Conservation (phyloP, 2,888 invertebrate genomes). For the Caenorhabditis drosophilae region DNA sequence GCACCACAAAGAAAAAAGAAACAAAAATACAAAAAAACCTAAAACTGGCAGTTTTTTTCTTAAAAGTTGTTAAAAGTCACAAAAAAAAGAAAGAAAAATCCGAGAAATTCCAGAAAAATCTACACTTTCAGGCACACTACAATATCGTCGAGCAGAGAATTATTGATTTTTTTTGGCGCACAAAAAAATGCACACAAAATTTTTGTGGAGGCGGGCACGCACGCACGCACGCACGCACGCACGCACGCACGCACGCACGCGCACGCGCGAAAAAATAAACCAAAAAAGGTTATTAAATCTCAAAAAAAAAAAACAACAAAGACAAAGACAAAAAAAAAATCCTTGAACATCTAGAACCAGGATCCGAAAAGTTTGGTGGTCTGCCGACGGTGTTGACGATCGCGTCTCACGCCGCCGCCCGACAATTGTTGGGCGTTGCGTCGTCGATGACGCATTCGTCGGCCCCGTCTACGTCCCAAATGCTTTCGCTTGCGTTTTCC, state of each 20-base stretch:
- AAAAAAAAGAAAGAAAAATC: background rate
- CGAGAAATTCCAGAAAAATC: slow-evolving; percentile 1
- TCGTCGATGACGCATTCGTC: slow-evolving; percentile 46
- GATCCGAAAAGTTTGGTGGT: slow-evolving; percentile 32
- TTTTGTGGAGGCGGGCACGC: too few species aligned
- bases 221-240: too few species aligned
- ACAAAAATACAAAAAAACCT: slow-evolving; percentile 9
- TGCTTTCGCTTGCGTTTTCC: slow-evolving; percentile 68
- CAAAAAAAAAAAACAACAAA: too few species aligned
- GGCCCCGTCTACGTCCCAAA: slow-evolving; percentile 40
- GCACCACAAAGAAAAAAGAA: too few species aligned
- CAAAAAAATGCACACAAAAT: too few species aligned
- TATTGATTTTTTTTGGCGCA: too few species aligned
- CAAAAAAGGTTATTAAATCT: too few species aligned
- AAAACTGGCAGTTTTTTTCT: slow-evolving; percentile 4
- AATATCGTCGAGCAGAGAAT: too few species aligned
- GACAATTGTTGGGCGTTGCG: slow-evolving; percentile 28
- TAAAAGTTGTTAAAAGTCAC: background rate
- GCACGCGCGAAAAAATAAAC: too few species aligned
- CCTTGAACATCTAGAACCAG: slow-evolving; percentile 18
- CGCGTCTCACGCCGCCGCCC: background rate
- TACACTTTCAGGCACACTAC: slow-evolving; percentile 1
- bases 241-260: too few species aligned
- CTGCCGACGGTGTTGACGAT: slow-evolving; percentile 5
- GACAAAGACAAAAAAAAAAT: background rate